Evolutionary conservation across 2,113 vertebrate genomes (phyloP), one percentile per base, ranked within the genome.

Genomic region (Gobius niger): DNA sequence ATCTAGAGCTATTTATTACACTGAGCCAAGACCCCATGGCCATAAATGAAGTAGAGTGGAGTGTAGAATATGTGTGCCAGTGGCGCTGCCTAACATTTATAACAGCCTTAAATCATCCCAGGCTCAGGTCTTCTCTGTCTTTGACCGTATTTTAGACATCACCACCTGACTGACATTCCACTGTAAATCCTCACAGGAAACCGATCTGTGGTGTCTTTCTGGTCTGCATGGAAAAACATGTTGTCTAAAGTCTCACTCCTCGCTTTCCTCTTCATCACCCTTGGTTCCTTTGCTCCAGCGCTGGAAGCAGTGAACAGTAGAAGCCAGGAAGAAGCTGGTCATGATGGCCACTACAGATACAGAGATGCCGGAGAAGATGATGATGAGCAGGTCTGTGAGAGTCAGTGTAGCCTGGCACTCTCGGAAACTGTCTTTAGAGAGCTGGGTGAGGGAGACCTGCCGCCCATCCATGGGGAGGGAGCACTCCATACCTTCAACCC

Each of bases 291-390:
- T 93, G 70, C 96, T 98, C 92, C 92, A 93, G 68, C 95, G 94
- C 73, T 99, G 97, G 94, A 99, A 98, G 81, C 96, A 99, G 84
- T 99, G 97, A 11, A 98, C 97, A 47, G 96, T 94, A 2, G 96
- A 96, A 41, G 97, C 98, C 92, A 99, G 90, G 88, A 99, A 95
- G 90, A 99, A 99, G 91, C 98, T 99, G 11, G 98, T 96, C 63
- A 96, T 94, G 72, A 99, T 99, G 84, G 98, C 98, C 41, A 95
- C 96, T 5, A 99, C 94, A 44, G 96, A 99, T 78, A 99, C 96
- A 0, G 94, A 97, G 11, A 98, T 96, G n/a, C 98, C 98, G 0
- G 98, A 99, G 91, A 99, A 99, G 86, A 98, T 95, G 89, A 99
- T 98, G 90, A 99, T 97, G 51, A 98, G 93, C 76, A 98, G 93